Percentiles rank a stretch among this genome's conserved stretches.
Evolutionary conservation across 2,888 invertebrate species (phyloP).

Genomic region (Strigamia crassipes): DNA sequence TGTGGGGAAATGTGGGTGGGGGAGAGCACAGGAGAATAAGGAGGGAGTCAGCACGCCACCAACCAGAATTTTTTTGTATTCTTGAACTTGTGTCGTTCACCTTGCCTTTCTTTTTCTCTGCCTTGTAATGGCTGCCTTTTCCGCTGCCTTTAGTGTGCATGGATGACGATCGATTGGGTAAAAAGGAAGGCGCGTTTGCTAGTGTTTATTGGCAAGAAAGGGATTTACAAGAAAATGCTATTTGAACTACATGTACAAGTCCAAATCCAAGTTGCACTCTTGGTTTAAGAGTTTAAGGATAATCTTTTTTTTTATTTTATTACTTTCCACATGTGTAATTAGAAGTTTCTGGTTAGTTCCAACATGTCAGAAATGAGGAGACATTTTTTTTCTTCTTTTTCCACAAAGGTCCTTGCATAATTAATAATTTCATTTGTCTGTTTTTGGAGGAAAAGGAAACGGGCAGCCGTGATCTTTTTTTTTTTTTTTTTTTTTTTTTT

Average conservation of each 20-base stretch:
- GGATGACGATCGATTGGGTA: conserved; percentile 35
- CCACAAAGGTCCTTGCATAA: background rate
- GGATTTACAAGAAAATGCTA: conserved; percentile 46
- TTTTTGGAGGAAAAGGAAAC: background rate
- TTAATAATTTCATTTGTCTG: background rate
- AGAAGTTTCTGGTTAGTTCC: background rate
- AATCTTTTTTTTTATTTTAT: background rate
- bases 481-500: background rate
- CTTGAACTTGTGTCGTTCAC: conserved; percentile 32
- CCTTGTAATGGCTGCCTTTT: conserved; percentile 37
- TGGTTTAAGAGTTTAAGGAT: background rate
- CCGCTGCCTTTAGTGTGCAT: conserved; percentile 35
- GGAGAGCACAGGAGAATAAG: background rate
- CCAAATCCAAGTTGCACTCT: background rate
- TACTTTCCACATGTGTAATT: background rate
- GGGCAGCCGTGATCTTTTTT: background rate
- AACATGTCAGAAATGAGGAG: background rate
- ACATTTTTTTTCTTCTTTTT: background rate
- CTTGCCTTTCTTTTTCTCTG: conserved; percentile 34
- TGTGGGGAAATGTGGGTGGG: background rate
- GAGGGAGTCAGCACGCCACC: background rate
- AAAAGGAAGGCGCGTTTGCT: conserved; percentile 19
- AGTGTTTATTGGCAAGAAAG: conserved; percentile 39
- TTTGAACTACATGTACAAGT: conserved; percentile 27
- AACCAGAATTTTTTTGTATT: conserved; percentile 15